Evolutionary conservation across 2,113 vertebrate species (phyloP).

Genomic region (Seriola aureovittata): DNA sequence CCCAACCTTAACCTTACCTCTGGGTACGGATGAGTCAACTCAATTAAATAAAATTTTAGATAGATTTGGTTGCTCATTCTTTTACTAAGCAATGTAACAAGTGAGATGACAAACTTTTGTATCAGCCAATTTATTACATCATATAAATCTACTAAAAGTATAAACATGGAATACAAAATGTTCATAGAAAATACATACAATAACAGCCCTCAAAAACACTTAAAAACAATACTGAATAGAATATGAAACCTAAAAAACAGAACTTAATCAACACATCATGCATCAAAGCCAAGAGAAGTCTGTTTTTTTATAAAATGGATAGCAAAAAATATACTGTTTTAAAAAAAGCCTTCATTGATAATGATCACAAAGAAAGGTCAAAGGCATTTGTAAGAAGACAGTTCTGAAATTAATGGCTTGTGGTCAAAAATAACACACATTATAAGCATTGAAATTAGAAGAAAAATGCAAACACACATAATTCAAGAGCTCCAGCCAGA

Average conservation of each 20-base stretch:
- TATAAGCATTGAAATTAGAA: constrained; percentile 14
- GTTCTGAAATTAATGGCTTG: constrained; percentile 56
- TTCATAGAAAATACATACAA: constrained; percentile 80
- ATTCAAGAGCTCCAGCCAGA: constrained; percentile 27
- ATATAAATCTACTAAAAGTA: constrained; percentile 81
- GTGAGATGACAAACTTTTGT: constrained; percentile 34
- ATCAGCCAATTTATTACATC: constrained; percentile 76
- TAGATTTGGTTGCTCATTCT: neutral
- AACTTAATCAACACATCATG: constrained; percentile 66
- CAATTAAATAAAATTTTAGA: too few species aligned
- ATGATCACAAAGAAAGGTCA: constrained; percentile 50
- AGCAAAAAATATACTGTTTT: constrained; percentile 36
- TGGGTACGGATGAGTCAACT: too few species aligned
- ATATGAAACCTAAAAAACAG: constrained; percentile 67
- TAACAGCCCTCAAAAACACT: constrained; percentile 58
- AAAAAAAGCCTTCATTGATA: constrained; percentile 47
- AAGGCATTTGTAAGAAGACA: constrained; percentile 45
- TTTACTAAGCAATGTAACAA: constrained; percentile 12
- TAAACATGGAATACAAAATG: constrained; percentile 78
- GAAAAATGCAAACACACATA: constrained; percentile 17
- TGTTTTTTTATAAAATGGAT: constrained; percentile 44
- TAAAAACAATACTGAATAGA: constrained; percentile 67
- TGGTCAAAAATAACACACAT: constrained; percentile 20
- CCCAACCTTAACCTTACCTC: too few species aligned
- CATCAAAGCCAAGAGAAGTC: constrained; percentile 54